These are phyloP conservation scores for Hucho hucho DNA, from an alignment of 2,113 vertebrate genomes.

Conservation along the genomic window DNA sequence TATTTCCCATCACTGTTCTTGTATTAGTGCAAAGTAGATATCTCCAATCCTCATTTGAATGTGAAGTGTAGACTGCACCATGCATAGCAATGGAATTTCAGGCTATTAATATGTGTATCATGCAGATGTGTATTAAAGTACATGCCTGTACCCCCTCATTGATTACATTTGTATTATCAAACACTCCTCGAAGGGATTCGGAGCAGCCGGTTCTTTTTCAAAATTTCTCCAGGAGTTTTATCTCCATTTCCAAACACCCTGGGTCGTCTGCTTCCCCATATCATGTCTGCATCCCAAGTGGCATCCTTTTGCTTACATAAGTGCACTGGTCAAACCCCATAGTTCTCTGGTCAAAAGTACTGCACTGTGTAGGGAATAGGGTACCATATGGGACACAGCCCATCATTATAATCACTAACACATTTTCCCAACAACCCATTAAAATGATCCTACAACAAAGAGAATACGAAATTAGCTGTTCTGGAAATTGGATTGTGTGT, in stretches of 20 bases:
- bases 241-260: not conserved
- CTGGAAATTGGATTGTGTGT: not conserved
- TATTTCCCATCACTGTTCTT: not conserved
- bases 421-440: conserved; percentile 2
- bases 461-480: conserved; percentile 1
- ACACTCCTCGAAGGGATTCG: not conserved
- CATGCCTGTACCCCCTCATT: not conserved
- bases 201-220: not conserved
- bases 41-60: conserved; percentile 2
- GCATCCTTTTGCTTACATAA: not conserved
- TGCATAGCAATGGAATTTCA: conserved; percentile 16
- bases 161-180: conserved; percentile 11
- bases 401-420: not conserved
- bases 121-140: not conserved
- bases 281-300: no score
- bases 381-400: no score
- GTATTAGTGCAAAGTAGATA: not conserved
- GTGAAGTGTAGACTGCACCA: not conserved
- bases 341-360: no score
- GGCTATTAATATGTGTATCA: conserved; percentile 10
- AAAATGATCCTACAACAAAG: conserved; percentile 1
- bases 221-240: not conserved
- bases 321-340: no score
- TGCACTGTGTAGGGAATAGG: no score
- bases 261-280: not conserved